These are phyloP conservation scores for Lochmaea crataegi DNA, from an alignment of 2,888 invertebrate genomes.

Conservation along the genomic window DNA sequence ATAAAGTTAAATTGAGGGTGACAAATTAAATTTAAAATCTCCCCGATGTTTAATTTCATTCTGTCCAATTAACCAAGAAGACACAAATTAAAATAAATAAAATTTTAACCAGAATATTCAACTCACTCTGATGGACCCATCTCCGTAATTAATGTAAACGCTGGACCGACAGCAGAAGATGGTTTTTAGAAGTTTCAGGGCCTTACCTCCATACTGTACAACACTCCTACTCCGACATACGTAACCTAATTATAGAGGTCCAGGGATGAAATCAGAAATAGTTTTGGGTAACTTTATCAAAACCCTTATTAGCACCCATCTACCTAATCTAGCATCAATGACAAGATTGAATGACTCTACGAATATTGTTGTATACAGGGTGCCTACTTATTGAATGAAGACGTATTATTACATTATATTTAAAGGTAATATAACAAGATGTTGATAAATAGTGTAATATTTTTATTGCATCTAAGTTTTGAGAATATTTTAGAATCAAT, in stretches of 20 bases:
- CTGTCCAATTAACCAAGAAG: not conserved
- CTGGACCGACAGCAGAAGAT: constrained; percentile 1
- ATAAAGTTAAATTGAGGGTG: not conserved
- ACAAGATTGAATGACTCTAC: not conserved
- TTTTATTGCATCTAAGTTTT: too few relatives aligned
- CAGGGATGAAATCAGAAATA: constrained; percentile 29
- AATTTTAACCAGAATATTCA: not conserved
- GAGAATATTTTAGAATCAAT: too few relatives aligned
- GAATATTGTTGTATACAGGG: not conserved
- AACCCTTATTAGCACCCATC: constrained; percentile 26
- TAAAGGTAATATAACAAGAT: too few relatives aligned
- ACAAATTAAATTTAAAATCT: not conserved
- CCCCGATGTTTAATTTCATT: not conserved
- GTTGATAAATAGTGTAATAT: too few relatives aligned
- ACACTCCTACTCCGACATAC: constrained; percentile 20
- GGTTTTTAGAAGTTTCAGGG: constrained; percentile 19
- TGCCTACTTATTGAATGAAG: not conserved
- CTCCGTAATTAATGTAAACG: constrained; percentile 19
- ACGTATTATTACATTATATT: too few relatives aligned
- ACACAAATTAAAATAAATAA: not conserved
- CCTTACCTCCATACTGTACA: constrained; percentile 29
- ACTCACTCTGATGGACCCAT: not conserved
- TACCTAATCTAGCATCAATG: constrained; percentile 5
- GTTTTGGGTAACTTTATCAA: constrained; percentile 28
- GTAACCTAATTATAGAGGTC: constrained; percentile 39